These are phyloP conservation scores for Yponomeuta evonymella DNA, from an alignment of 2,888 invertebrate species.

Conservation along the genomic window DNA sequence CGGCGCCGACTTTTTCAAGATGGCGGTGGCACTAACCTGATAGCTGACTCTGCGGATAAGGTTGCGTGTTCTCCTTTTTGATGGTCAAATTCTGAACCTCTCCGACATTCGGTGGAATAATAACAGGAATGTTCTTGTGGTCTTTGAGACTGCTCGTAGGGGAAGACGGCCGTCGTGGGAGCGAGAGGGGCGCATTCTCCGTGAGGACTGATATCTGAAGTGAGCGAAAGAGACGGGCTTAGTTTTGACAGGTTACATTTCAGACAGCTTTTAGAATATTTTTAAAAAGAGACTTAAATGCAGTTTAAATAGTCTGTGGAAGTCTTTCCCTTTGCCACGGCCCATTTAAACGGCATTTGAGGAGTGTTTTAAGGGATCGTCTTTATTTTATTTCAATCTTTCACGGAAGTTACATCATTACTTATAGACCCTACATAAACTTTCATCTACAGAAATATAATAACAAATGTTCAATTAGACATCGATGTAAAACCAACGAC, in stretches of 20 bases:
- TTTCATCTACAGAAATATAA: no score
- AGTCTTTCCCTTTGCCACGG: no score
- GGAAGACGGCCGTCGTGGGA: constrained; percentile 53
- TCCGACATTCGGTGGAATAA: constrained; percentile 41
- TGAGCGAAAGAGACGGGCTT: background rate
- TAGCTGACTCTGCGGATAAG: constrained; percentile 50
- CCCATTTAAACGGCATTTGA: no score
- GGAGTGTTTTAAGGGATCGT: no score
- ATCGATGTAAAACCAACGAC: no score
- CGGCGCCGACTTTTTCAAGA: background rate
- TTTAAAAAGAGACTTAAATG: no score
- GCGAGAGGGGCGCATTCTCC: constrained; percentile 47
- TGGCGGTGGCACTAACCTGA: constrained; percentile 37
- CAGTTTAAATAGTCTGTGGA: no score
- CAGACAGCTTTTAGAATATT: background rate
- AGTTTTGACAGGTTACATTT: background rate
- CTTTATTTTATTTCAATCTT: no score
- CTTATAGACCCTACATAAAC: no score
- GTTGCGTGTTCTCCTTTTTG: constrained; percentile 53
- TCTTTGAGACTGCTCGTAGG: constrained; percentile 57
- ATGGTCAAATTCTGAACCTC: constrained; percentile 72
- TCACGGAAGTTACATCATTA: no score
- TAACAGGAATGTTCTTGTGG: constrained; percentile 39
- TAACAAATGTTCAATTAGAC: no score
- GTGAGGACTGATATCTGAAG: constrained; percentile 66